These are phyloP conservation scores for Sciurus vulgaris DNA, from an alignment of 2,797 vertebrate genomes.

Conservation along the genomic window DNA sequence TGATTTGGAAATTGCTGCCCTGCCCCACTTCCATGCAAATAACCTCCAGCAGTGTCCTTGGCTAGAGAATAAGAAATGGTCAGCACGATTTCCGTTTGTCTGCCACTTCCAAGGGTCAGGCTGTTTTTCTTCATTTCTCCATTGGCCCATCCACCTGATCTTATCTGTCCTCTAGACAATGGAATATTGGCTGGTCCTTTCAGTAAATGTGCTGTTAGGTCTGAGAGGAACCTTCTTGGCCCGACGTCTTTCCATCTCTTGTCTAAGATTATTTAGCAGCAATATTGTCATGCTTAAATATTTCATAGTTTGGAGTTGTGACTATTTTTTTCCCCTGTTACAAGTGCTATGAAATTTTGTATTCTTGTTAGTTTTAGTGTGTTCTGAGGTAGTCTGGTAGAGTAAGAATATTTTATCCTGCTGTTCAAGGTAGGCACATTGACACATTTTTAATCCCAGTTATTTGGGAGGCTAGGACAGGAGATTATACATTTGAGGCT, in stretches of 20 bases:
- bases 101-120: neutral
- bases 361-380: constrained; percentile 49
- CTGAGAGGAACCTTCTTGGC: neutral
- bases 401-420: constrained; percentile 30
- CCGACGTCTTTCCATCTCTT: neutral
- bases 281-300: constrained; percentile 30
- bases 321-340: neutral
- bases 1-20: neutral
- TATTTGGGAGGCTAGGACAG: too few relatives aligned
- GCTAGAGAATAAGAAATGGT: neutral
- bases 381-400: neutral
- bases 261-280: neutral
- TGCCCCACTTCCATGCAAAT: neutral
- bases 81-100: neutral
- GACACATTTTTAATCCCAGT: too few relatives aligned
- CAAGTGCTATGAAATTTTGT: neutral
- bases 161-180: neutral
- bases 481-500: too few relatives aligned
- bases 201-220: neutral
- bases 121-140: neutral
- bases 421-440: neutral
- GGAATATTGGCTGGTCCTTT: neutral
- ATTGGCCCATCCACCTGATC: neutral
- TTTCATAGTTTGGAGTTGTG: constrained; percentile 14
- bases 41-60: neutral